phyloP scores from a whole-genome alignment of 2,113 vertebrate genomes.

The Strigops habroptila region DNA sequence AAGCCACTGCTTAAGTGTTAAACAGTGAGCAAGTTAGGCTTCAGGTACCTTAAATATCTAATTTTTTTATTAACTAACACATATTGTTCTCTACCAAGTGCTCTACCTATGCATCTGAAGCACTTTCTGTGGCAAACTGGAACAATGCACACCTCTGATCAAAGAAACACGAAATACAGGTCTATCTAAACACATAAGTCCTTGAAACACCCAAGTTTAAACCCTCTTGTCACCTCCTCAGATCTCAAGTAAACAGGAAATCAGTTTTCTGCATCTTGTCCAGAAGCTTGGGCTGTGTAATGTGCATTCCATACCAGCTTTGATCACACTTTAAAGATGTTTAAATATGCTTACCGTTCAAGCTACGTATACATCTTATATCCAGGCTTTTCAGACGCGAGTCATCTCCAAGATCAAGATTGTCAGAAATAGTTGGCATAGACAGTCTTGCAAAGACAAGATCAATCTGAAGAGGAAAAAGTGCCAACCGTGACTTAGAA shows the following conservation, averaged over 20 bases:
- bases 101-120: not conserved
- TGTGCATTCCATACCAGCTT: not conserved
- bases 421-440: slow-evolving; percentile 88
- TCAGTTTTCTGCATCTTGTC: not conserved
- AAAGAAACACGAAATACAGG: not conserved
- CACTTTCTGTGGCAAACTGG: not conserved
- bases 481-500: not conserved
- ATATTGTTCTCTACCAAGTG: not conserved
- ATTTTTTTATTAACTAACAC: not conserved
- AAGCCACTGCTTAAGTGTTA: not conserved
- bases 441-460: slow-evolving; percentile 93
- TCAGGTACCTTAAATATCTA: not conserved
- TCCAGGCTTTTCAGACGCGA: slow-evolving; percentile 89
- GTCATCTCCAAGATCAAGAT: slow-evolving; percentile 92
- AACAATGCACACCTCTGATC: not conserved
- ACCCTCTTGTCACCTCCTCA: not conserved
- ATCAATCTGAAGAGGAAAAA: slow-evolving; percentile 82
- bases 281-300: not conserved
- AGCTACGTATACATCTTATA: slow-evolving; percentile 94
- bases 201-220: not conserved
- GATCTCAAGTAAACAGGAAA: not conserved
- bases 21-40: not conserved
- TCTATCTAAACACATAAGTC: not conserved
- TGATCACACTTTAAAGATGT: not conserved
- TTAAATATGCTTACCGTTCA: slow-evolving; percentile 83